Evolutionary conservation across 2,888 invertebrate genomes (phyloP).

Genomic region (Malacosoma neustria): DNA sequence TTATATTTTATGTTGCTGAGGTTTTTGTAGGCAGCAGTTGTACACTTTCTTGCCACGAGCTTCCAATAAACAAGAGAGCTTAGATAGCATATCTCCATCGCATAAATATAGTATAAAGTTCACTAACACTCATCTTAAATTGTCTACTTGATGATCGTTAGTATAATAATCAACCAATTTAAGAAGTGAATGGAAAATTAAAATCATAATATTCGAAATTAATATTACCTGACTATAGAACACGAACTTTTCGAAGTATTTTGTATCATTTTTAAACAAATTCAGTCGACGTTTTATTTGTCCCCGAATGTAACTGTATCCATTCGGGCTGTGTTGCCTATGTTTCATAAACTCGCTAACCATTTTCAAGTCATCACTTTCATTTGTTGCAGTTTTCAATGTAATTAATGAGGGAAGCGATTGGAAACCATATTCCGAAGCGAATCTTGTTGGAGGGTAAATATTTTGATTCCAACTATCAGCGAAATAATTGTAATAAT

Average conservation of each 20-base stretch:
- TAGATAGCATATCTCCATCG: too few species aligned
- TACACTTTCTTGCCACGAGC: too few species aligned
- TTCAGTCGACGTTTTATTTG: constrained; percentile 79
- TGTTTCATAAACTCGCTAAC: constrained; percentile 79
- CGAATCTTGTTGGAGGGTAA: constrained; percentile 89
- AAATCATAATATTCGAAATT: background rate
- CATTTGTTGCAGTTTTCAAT: constrained; percentile 74
- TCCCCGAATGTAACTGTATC: constrained; percentile 77
- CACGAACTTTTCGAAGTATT: constrained; percentile 80
- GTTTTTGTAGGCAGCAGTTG: too few species aligned
- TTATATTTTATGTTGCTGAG: too few species aligned
- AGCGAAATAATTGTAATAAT: constrained; percentile 89
- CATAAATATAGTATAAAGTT: too few species aligned
- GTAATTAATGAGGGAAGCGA: constrained; percentile 86
- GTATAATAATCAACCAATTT: too few species aligned
- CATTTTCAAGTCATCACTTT: constrained; percentile 61
- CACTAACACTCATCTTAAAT: too few species aligned
- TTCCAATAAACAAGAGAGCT: too few species aligned
- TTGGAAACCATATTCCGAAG: constrained; percentile 97
- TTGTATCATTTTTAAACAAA: constrained; percentile 61
- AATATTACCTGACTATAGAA: constrained; percentile 87
- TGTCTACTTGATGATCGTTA: too few species aligned
- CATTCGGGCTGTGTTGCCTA: constrained; percentile 90
- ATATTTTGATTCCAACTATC: constrained; percentile 87
- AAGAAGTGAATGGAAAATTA: too few species aligned